Conservation (phyloP, 1,140 invertebrate genomes). For the Diplogasteroides magnus region DNA sequence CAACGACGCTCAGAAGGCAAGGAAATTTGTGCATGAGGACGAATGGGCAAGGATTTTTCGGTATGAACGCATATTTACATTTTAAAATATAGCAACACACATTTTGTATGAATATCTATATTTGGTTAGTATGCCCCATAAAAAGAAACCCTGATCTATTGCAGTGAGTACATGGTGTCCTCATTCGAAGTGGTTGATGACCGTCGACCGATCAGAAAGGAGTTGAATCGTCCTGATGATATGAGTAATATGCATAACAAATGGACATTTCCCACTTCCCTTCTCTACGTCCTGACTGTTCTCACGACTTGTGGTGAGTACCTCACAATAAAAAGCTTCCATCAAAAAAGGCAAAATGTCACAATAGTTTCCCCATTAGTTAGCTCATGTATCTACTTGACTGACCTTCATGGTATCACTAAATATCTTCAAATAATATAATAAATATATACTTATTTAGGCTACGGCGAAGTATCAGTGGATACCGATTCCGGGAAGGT, state of each 20-base stretch:
- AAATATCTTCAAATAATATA: no score
- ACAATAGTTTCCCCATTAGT: no score
- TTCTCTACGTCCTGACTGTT: conserved; percentile 53
- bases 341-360: no score
- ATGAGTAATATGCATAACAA: conserved; percentile 55
- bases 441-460: conserved; percentile 30
- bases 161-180: conserved; percentile 51
- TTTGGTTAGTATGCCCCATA: no score
- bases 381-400: no score
- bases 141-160: no score
- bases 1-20: conserved; percentile 49
- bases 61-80: conserved; percentile 21
- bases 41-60: conserved; percentile 46
- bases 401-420: no score
- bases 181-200: conserved; percentile 54
- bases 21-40: conserved; percentile 37
- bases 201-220: conserved; percentile 47
- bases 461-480: conserved; percentile 55
- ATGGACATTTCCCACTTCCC: conserved; percentile 54
- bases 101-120: no score
- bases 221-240: conserved; percentile 44
- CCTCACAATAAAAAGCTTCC: no score
- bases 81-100: no score
- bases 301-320: conserved; percentile 52
- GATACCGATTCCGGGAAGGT: conserved; percentile 55